Evolutionary conservation across 2,888 invertebrate species (phyloP).

Genomic region (Serrognathus titanus): DNA sequence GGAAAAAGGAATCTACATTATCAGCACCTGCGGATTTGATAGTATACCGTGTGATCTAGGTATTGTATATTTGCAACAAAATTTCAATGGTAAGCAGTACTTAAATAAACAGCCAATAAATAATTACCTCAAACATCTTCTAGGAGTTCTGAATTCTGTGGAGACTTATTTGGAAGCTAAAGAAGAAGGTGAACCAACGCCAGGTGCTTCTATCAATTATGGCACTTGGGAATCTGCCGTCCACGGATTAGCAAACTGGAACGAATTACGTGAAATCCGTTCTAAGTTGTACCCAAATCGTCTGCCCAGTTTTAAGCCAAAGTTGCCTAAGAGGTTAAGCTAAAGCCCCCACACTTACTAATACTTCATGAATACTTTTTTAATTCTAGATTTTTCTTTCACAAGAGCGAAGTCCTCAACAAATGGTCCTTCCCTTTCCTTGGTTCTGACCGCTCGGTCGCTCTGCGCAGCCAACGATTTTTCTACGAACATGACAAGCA

Average conservation of each 20-base stretch:
- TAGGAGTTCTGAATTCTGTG: conserved; percentile 71
- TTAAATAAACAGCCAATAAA: background rate
- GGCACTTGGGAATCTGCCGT: conserved; percentile 89
- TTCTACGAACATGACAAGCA: conserved; percentile 64
- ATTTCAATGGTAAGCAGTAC: conserved; percentile 63
- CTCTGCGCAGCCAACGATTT: conserved; percentile 74
- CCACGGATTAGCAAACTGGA: conserved; percentile 63
- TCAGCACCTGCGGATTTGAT: conserved; percentile 93
- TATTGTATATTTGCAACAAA: conserved; percentile 68
- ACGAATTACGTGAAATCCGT: conserved; percentile 64
- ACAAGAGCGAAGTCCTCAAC: conserved; percentile 24
- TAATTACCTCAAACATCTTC: background rate
- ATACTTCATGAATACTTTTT: background rate
- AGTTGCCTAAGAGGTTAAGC: conserved; percentile 41
- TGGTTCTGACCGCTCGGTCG: conserved; percentile 79
- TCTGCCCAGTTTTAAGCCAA: conserved; percentile 57
- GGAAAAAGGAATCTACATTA: conserved; percentile 77
- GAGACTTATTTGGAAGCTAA: conserved; percentile 62
- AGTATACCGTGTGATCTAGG: conserved; percentile 90
- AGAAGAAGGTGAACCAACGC: conserved; percentile 34
- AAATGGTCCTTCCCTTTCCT: conserved; percentile 64
- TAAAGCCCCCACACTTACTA: background rate
- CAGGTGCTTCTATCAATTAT: conserved; percentile 63
- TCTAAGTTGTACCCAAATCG: conserved; percentile 63
- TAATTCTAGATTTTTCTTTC: conserved; percentile 17